These are phyloP conservation scores for Autographa pulchrina DNA, from an alignment of 2,888 invertebrate genomes.

Conservation along the genomic window DNA sequence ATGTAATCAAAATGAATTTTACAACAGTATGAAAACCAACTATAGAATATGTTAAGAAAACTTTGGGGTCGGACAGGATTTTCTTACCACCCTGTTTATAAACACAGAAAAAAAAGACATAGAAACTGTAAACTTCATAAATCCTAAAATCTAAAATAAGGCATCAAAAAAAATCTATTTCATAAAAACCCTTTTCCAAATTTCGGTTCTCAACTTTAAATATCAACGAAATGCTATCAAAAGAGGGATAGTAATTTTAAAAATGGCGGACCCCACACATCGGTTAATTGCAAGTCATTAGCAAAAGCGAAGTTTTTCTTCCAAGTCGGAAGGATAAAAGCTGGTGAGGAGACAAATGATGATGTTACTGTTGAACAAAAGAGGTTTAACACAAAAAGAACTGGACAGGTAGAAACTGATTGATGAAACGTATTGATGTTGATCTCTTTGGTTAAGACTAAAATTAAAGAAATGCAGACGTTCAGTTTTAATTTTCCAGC, in stretches of 20 bases:
- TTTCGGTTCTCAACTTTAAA: background rate
- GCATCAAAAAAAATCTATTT: no score
- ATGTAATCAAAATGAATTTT: background rate
- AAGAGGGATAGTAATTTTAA: background rate
- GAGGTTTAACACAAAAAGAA: background rate
- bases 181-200: background rate
- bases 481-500: no score
- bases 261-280: background rate
- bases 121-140: no score
- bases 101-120: no score
- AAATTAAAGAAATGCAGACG: no score
- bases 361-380: background rate
- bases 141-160: no score
- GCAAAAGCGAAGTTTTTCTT: slow-evolving; percentile 2
- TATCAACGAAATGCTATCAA: background rate
- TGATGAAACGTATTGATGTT: background rate
- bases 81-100: no score
- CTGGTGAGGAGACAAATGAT: background rate
- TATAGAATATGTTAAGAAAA: no score
- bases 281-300: background rate
- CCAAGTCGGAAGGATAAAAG: background rate
- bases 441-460: background rate
- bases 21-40: no score
- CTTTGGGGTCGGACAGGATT: no score
- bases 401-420: slow-evolving; percentile 4